Base-by-base conservation (phyloP, 1,140 invertebrate genomes). In the Euwallacea fornicatus region DNA sequence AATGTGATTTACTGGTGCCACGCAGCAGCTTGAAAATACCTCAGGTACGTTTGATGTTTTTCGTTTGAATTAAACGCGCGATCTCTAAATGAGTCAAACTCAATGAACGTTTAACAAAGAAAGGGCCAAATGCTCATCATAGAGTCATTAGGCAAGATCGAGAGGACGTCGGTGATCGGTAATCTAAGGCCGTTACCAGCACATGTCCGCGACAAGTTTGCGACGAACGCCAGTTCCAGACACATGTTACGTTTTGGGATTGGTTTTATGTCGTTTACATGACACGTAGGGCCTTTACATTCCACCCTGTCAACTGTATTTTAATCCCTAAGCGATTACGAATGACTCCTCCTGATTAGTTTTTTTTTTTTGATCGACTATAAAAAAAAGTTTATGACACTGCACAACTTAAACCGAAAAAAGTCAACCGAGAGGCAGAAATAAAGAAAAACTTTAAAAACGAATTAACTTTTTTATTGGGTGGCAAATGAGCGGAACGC, bases 401-500 rank as follows among this genome's bases (percentile, higher is more conserved):
- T 33, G 21, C 21, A 33, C 21, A 33, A 33, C 21, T 33, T 33
- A 47, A 58, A 58, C 55, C 55, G 21, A 58, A 58, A 58, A 56
- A 42, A 61, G 21, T 47, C 61, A 46, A 63, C 61, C 43, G 13
- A 13, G 61, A 46, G 7, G 43, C 47, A 44, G 42, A 70, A 70
- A 70, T 60, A 43, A 50, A 50, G 46, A 65, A 64, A 71, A 66
- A 71, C 59, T 63, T 69, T 66, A 68, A 42, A 72, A 72, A 72
- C 42, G 66, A 69, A 73, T 69, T 73, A 69, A 73, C 61, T 70
- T 62, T 66, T 69, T 73, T 73, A 73, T 73, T 70, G 67, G 55
- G 67, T 69, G 62, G 72, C 66, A 69, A 73, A 70, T 73, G 67
- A 73, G 60, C 68, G 72, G 67, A 73, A 73, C 67, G 72, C 63